These are phyloP conservation scores for Gerris buenoi DNA, from an alignment of 1,140 invertebrate species.

Conservation along the genomic window DNA sequence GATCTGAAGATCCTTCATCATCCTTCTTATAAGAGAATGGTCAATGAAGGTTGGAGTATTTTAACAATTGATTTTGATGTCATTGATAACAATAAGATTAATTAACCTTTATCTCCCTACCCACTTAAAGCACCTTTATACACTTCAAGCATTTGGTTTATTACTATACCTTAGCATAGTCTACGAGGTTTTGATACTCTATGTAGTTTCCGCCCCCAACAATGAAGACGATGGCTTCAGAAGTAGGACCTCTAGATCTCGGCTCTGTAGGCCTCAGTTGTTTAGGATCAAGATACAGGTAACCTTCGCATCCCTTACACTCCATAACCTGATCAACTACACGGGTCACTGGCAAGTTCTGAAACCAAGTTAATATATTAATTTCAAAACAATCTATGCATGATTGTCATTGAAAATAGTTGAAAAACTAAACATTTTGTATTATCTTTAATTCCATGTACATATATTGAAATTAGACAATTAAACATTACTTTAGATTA, in stretches of 20 bases:
- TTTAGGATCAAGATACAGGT: conserved; percentile 84
- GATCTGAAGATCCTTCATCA: not conserved
- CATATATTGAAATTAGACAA: no score
- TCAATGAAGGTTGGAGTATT: conserved; percentile 7
- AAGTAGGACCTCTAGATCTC: conserved; percentile 40
- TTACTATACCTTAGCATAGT: conserved; percentile 65
- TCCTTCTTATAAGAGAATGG: not conserved
- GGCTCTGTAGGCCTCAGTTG: conserved; percentile 55
- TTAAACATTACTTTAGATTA: no score
- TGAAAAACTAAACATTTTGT: no score
- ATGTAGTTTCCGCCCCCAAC: conserved; percentile 98
- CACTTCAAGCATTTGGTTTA: conserved; percentile 2
- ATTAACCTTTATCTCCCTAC: conserved; percentile 5
- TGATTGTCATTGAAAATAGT: no score
- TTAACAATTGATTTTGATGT: conserved; percentile 15
- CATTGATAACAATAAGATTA: conserved; percentile 11
- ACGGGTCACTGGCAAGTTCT: conserved; percentile 80
- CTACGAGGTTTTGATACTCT: conserved; percentile 95
- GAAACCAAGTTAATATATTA: no score
- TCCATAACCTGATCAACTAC: conserved; percentile 87
- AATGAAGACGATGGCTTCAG: conserved; percentile 89
- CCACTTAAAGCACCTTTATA: not conserved
- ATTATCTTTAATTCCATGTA: no score
- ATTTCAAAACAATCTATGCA: no score
- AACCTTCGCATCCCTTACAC: conserved; percentile 66